phyloP scores from a whole-genome alignment of 2,797 vertebrate genomes.

The Meda fulgida region DNA sequence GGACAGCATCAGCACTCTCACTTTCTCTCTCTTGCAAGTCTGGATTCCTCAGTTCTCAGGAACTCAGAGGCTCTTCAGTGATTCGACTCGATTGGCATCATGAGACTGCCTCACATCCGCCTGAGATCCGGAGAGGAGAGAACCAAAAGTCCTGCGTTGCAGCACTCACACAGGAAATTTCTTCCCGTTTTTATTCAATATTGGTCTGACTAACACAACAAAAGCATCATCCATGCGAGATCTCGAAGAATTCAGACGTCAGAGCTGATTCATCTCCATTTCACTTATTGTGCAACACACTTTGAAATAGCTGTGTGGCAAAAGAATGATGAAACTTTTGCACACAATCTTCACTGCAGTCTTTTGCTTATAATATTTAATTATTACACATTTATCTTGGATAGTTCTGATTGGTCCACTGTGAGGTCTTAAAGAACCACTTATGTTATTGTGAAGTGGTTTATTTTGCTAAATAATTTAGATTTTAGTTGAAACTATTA shows the following conservation, averaged over 20 bases:
- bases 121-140: not conserved
- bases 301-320: not conserved
- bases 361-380: not conserved
- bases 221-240: not conserved
- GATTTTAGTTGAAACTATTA: not conserved
- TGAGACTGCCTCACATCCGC: constrained; percentile 8
- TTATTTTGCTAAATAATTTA: not conserved
- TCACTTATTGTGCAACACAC: not conserved
- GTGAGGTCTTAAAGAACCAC: not conserved
- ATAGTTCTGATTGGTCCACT: not conserved
- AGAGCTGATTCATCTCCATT: not conserved
- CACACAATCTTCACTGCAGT: not conserved
- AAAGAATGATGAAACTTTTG: not conserved
- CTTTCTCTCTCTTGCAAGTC: not conserved
- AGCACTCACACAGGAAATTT: not conserved
- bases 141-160: constrained; percentile 19
- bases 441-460: not conserved
- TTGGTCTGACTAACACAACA: not conserved
- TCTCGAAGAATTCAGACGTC: constrained; percentile 5
- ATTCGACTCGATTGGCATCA: not conserved
- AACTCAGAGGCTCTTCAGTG: not conserved
- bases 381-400: not conserved
- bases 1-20: too few relatives aligned
- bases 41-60: not conserved
- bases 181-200: not conserved